These are phyloP conservation scores for Chloropsis hardwickii DNA, from an alignment of 2,113 vertebrate genomes.

Conservation along the genomic window DNA sequence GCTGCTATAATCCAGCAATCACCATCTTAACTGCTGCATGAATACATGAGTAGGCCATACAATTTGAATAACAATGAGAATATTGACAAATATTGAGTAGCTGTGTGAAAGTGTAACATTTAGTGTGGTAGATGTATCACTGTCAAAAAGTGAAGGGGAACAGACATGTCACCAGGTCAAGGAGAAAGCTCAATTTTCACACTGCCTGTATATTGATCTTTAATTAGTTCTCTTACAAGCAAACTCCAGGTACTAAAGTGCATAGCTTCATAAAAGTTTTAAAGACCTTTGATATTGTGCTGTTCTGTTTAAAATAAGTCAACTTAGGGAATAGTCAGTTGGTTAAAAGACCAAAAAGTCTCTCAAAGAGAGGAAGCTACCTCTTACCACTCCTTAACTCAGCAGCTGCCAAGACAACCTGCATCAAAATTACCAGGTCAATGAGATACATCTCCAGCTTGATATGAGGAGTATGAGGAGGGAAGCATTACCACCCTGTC, in stretches of 20 bases:
- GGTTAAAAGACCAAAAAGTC: background rate
- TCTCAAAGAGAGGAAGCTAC: fast-evolving
- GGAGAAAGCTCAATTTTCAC: background rate
- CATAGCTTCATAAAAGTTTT: background rate
- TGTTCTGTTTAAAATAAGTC: background rate
- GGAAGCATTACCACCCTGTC: background rate
- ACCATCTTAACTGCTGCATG: background rate
- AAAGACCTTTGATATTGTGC: background rate
- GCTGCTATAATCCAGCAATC: background rate
- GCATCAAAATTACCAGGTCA: background rate
- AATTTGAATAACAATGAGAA: background rate
- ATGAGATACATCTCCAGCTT: background rate
- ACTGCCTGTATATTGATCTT: background rate
- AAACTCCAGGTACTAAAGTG: background rate
- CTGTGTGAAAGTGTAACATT: background rate
- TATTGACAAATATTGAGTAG: conserved; percentile 6
- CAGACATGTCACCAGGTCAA: background rate
- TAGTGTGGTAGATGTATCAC: background rate
- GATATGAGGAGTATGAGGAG: background rate
- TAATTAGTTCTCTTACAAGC: background rate
- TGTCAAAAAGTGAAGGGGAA: background rate
- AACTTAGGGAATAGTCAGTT: background rate
- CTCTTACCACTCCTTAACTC: background rate
- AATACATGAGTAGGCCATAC: background rate
- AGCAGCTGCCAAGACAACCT: background rate